Evolutionary conservation across 1,140 invertebrate species (phyloP).

Genomic region (Lasioglossum albipes): DNA sequence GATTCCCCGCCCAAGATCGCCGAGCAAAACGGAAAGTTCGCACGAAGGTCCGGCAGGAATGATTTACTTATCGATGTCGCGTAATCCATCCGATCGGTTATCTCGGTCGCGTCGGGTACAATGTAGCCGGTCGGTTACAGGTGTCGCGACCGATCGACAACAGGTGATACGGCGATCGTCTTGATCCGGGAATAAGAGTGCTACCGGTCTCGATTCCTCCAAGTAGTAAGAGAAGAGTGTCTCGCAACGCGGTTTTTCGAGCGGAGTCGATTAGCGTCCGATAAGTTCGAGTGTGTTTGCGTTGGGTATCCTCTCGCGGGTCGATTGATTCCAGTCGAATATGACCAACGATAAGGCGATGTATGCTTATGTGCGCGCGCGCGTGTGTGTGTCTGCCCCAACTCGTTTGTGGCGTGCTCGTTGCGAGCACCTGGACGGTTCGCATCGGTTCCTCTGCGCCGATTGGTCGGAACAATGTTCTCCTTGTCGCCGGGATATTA

Average conservation of each 20-base stretch:
- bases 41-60: no score
- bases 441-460: slow-evolving; percentile 61
- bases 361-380: no score
- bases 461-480: slow-evolving; percentile 46
- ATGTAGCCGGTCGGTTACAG: slow-evolving; percentile 34
- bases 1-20: no score
- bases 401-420: slow-evolving; percentile 5
- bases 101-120: neutral
- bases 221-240: no score
- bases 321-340: slow-evolving; percentile 59
- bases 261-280: slow-evolving; percentile 38
- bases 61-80: no score
- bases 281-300: slow-evolving; percentile 54
- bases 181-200: neutral
- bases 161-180: slow-evolving; percentile 1
- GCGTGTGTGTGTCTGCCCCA: neutral
- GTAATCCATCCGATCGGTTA: slow-evolving; percentile 6
- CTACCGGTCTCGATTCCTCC: no score
- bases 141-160: slow-evolving; percentile 38
- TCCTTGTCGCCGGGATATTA: slow-evolving; percentile 52
- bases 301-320: slow-evolving; percentile 8
- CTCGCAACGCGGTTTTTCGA: slow-evolving; percentile 25
- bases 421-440: slow-evolving; percentile 62
- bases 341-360: slow-evolving; percentile 56
- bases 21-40: no score